phyloP scores from a whole-genome alignment of 2,888 invertebrate genomes.

The Blastobasis lacticolella region DNA sequence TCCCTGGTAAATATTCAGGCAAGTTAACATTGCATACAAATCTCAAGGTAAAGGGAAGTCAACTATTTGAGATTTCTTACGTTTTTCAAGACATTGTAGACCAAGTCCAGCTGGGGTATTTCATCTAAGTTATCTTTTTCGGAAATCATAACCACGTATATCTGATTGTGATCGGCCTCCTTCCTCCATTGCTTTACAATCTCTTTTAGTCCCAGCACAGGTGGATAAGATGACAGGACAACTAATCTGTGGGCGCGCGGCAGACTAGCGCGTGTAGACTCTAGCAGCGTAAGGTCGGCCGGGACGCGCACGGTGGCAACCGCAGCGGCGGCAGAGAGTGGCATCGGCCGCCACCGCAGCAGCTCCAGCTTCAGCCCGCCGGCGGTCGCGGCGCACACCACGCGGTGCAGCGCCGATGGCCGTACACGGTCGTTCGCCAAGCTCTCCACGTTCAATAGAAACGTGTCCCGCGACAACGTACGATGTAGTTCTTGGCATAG shows the following conservation, averaged over 20 bases:
- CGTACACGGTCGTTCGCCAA: conserved; percentile 6
- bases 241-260: conserved; percentile 24
- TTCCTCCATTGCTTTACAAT: conserved; percentile 29
- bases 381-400: conserved; percentile 19
- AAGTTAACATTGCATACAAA: background rate
- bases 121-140: conserved; percentile 25
- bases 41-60: background rate
- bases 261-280: conserved; percentile 18
- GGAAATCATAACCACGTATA: conserved; percentile 31
- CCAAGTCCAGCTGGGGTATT: conserved; percentile 31
- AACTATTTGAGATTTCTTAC: conserved; percentile 19
- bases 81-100: conserved; percentile 27
- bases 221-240: conserved; percentile 28
- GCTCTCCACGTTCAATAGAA: conserved; percentile 25
- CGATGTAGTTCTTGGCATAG: conserved; percentile 21
- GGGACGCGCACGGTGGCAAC: conserved; percentile 23
- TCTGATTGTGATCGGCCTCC: conserved; percentile 22
- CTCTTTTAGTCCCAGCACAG: conserved; percentile 24
- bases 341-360: conserved; percentile 23
- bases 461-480: conserved; percentile 20
- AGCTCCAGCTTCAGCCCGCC: conserved; percentile 19
- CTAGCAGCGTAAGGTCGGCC: conserved; percentile 23
- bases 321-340: conserved; percentile 16
- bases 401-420: conserved; percentile 20
- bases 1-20: conserved; percentile 17